Base-by-base conservation (phyloP, 2,797 vertebrate species). In the Xiphorhynchus erythropygius region DNA sequence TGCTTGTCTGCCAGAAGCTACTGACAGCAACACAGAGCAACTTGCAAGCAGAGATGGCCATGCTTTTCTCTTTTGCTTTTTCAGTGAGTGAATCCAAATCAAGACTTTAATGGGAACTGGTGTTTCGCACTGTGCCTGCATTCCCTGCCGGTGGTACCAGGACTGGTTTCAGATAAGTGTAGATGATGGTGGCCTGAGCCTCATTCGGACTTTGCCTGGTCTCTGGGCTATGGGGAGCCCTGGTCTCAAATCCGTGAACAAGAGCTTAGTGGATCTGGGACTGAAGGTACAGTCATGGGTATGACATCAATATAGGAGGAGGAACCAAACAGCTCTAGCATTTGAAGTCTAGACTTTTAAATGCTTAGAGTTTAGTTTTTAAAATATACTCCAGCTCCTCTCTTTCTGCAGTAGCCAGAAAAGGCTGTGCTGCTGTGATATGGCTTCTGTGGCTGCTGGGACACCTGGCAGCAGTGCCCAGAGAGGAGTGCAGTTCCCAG, bases 361-460 rank as follows among this genome's bases (percentile, higher is more conserved):
- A 32, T 44, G 13, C 25, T 81, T 63, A 23, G 42, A 12, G 18
- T 53, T 60, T 52, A 18, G 8, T 71, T 70, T 79, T 39, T 7
- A 30, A 74, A 33, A 24, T 37, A 37, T 37, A 28, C 8, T 52
- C 27, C 18, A 33, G 17, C 28, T 62, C 39, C 35, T 64, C 8
- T 41, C 21, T 39, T 84, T 25, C 57, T 69, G 42, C 22, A 75
- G 46, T 8, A 33, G 46, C 37, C 71, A 64, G 59, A 13, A 84
- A 32, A 68, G 23, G 24, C 42, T 0, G 0, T 21, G 28, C 10
- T 71, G 28, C 23, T 60, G 3, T 39, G 49, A 35, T 50, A 1
- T 7, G 59, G 63, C 13, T 44, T 15, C 59, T 73, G 50, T 19
- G 56, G 32, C 69, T 84, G 24, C 41, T 42, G 71, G 44, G 56